Evolutionary conservation across 1,140 invertebrate genomes (phyloP), one percentile per base, ranked within the genome.

Genomic region (Zaprionus taronus): DNA sequence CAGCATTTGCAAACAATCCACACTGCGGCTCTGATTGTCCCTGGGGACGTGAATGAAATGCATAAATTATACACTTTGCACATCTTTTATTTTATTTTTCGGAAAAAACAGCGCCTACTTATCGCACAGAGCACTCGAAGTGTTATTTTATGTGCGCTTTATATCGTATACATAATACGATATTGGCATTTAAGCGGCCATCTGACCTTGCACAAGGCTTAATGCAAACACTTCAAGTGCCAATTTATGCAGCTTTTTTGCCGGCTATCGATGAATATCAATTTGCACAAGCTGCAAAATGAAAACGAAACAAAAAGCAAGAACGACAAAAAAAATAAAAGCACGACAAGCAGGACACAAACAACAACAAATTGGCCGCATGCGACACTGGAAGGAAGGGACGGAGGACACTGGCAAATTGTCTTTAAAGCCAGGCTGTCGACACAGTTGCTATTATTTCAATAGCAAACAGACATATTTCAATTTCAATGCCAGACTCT

Each of bases 241-340:
- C 73, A 72, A 89, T 78, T 86, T 78, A 89, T 86, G 80, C 67
- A 79, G 60, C 57, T 56, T 58, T 74, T 66, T 63, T 76, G 64
- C 22, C 24, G 63, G 80, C 64, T 62, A 77, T 87, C 80, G 80
- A 78, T 78, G 80, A 61, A 86, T 89, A 86, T 86, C 83, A 83
- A 86, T 86, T 86, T 78, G 77, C 70, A 67, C 68, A 80, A 64
- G 41, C 60, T 58, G 67, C 41, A 47, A 68, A 41, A 44, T 15
- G 22, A 41, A 61, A 22, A 70, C 9, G 17, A 20, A 41, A 34
- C 14, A n/a, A 2, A n/a, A 26, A 4, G 26, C 1, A 15, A 11
- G 49, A n/a, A 6, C n/a, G 47, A 49, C 38, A 63, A 34, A 24
- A 64, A 61, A 38, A 75, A 68, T 15, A 49, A n/a, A 44, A 44